Evolutionary conservation across 2,888 invertebrate species (phyloP), one percentile per base, ranked within the genome.

Genomic region (Aspidiotus rigidus): DNA sequence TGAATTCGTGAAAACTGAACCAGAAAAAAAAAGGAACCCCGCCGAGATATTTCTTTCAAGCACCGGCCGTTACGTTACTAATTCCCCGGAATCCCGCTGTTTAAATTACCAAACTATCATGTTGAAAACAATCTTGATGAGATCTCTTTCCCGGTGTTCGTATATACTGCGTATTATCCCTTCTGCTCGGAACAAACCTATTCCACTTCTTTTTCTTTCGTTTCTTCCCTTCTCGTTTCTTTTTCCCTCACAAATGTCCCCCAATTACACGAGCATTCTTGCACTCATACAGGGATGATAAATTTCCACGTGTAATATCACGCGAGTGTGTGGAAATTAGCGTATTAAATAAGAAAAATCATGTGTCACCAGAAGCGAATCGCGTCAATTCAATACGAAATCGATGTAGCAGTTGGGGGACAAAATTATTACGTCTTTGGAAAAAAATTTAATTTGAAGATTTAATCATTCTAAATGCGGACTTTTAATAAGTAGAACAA

Each of bases 31-130:
- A 49, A 49, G 66, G 44, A 59, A 16, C 66, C 66, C 66, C 66
- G 57, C 11, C 28, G 66, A 40, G 66, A 66, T 57, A 59, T 66
- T 66, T 59, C 66, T 66, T 57, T 66, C 66, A 60, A 66, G 66
- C 59, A 59, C 66, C 66, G 66, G 66, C 66, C 66, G 66, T 57
- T 66, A 66, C 59, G 66, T 66, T 66, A 66, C 66, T 66, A 66
- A 66, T 66, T 66, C 66, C 56, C 57, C 41, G 66, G 66, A 66
- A 59, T 66, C 66, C 66, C 66, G 66, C 66, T 66, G 66, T 56
- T 66, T 60, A 60, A 54, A 62, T 62, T 62, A 62, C 62, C 62
- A 41, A 62, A 62, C 62, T 62, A 62, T 62, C 62, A 62, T 62
- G 62, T 62, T 62, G 42, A 62, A 62, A 62, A 62, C 62, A 62